Evolutionary conservation across 1,140 invertebrate species (phyloP).

Genomic region (Caenorhabditis elegans): DNA sequence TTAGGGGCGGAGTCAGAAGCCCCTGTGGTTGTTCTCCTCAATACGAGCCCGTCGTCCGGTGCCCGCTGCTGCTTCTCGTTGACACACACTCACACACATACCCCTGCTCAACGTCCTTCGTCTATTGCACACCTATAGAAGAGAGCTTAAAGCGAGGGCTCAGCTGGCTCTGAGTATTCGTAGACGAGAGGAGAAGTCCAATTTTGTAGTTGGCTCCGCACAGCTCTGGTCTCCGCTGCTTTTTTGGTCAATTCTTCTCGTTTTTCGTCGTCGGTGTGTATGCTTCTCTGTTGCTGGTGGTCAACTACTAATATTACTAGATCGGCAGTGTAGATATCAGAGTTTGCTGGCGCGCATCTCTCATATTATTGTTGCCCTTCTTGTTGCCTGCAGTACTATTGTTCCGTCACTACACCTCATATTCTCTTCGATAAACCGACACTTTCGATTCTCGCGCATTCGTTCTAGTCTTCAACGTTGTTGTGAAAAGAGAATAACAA

Average conservation of each 20-base stretch:
- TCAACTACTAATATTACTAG: background rate
- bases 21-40: background rate
- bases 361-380: background rate
- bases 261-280: no score
- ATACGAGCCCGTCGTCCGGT: background rate
- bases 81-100: no score
- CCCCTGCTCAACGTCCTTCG: conserved; percentile 4
- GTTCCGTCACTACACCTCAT: background rate
- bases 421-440: conserved; percentile 17
- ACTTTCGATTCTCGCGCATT: conserved; percentile 27
- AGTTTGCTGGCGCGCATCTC: background rate
- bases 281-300: background rate
- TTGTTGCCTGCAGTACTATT: background rate
- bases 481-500: conserved; percentile 1
- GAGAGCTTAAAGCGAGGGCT: background rate
- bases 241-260: background rate
- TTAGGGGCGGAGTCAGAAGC: conserved; percentile 31
- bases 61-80: background rate
- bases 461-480: background rate
- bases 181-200: conserved; percentile 9
- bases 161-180: conserved; percentile 21
- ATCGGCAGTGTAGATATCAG: conserved; percentile 13
- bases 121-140: conserved; percentile 30
- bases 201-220: conserved; percentile 10
- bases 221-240: background rate